phyloP scores from a whole-genome alignment of 92 coral and sea anemone species.

The Porites divaricata region DNA sequence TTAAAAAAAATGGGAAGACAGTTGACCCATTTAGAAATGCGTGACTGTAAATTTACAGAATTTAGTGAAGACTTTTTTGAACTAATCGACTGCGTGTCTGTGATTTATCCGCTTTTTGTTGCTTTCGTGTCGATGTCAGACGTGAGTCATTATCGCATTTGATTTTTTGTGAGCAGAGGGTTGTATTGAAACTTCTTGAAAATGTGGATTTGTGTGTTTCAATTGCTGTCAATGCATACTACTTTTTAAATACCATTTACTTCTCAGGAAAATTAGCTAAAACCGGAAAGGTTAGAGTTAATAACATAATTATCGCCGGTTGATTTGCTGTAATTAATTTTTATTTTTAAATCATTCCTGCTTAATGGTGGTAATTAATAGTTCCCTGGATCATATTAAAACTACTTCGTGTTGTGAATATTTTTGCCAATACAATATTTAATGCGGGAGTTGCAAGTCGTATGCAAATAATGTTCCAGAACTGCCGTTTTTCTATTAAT shows the following conservation, averaged over 20 bases:
- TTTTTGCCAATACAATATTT: slow-evolving; percentile 11
- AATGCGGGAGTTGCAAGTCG: background rate
- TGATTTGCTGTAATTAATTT: slow-evolving; percentile 6
- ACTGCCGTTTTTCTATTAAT: slow-evolving; percentile 11
- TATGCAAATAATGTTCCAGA: slow-evolving; percentile 30
- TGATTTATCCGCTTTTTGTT: background rate
- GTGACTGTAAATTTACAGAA: background rate
- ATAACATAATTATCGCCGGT: background rate
- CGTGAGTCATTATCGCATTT: slow-evolving; percentile 26
- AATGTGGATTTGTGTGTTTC: slow-evolving; percentile 10
- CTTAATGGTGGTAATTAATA: background rate
- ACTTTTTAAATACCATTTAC: background rate
- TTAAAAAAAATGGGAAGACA: background rate
- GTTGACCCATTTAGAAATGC: background rate
- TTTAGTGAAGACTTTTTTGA: background rate
- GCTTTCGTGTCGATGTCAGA: slow-evolving; percentile 30
- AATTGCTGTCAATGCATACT: background rate
- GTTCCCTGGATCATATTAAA: slow-evolving; percentile 16
- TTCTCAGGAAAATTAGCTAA: background rate
- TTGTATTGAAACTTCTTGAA: slow-evolving; percentile 27
- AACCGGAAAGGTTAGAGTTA: background rate
- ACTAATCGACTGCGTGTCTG: background rate
- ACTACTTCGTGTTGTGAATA: slow-evolving; percentile 4
- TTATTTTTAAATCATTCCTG: background rate
- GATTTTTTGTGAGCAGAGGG: background rate